phyloP scores from a whole-genome alignment of 2,888 invertebrate species.

The Pogonocherus hispidulus region DNA sequence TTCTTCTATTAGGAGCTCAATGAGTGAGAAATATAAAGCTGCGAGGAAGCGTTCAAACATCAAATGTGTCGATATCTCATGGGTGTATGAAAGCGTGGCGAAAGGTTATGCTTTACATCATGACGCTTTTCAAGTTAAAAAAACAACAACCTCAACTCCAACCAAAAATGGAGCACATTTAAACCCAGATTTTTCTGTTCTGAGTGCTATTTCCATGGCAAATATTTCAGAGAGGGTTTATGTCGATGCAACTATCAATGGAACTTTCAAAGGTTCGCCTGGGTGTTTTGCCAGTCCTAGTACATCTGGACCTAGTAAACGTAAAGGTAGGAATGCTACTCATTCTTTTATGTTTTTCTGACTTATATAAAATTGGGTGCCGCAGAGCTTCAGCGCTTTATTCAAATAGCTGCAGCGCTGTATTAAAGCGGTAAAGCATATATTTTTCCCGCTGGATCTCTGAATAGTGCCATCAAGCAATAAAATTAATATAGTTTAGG shows the following conservation, averaged over 20 bases:
- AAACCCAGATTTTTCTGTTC: slow-evolving; percentile 69
- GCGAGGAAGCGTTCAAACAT: slow-evolving; percentile 68
- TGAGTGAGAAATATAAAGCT: slow-evolving; percentile 82
- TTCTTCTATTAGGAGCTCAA: slow-evolving; percentile 71
- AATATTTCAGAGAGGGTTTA: slow-evolving; percentile 37
- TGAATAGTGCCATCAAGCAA: too few relatives aligned
- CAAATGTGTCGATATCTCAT: slow-evolving; percentile 81
- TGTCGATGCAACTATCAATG: slow-evolving; percentile 44
- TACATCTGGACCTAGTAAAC: slow-evolving; percentile 21
- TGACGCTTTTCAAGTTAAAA: slow-evolving; percentile 67
- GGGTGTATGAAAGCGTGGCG: slow-evolving; percentile 85
- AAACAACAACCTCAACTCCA: slow-evolving; percentile 79
- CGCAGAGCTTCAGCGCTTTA: too few relatives aligned
- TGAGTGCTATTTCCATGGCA: slow-evolving; percentile 66
- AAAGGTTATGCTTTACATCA: slow-evolving; percentile 79
- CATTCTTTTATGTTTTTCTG: background rate
- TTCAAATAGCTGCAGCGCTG: too few relatives aligned
- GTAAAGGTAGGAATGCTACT: slow-evolving; percentile 39
- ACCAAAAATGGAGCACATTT: slow-evolving; percentile 69
- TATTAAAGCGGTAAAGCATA: too few relatives aligned
- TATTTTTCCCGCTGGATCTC: too few relatives aligned
- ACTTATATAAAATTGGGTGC: background rate
- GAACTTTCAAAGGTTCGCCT: slow-evolving; percentile 19
- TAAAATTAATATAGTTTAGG: too few relatives aligned
- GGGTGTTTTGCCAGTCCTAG: slow-evolving; percentile 2